phyloP scores from a whole-genome alignment of 2,888 invertebrate species.

The Spatulosminthurus flaviceps region DNA sequence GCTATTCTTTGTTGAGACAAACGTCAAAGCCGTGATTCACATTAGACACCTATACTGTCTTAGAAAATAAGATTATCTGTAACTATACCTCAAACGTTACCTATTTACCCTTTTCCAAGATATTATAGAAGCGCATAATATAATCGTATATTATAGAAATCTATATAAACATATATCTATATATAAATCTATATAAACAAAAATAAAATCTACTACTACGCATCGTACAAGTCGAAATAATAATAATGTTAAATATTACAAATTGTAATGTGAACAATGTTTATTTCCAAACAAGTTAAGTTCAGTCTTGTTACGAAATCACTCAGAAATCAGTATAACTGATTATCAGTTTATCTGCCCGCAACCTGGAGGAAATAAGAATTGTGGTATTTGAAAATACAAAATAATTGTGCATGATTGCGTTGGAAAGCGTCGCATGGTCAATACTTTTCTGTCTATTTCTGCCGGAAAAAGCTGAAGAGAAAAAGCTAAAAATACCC shows the following conservation, averaged over 20 bases:
- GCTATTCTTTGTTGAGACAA: slow-evolving; percentile 30
- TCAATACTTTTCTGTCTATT: too few species aligned
- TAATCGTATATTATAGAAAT: not conserved
- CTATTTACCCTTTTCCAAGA: slow-evolving; percentile 15
- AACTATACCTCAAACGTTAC: slow-evolving; percentile 23
- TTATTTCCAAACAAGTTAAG: not conserved
- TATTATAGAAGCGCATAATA: slow-evolving; percentile 13
- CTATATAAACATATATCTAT: not conserved
- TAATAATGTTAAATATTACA: slow-evolving; percentile 7
- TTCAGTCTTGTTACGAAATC: not conserved
- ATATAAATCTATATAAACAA: slow-evolving; percentile 19
- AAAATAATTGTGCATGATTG: too few species aligned
- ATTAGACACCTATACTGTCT: slow-evolving; percentile 19
- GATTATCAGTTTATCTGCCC: too few species aligned
- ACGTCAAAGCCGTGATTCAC: slow-evolving; percentile 35
- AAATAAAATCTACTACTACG: slow-evolving; percentile 35
- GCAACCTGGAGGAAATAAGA: too few species aligned
- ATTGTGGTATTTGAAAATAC: too few species aligned
- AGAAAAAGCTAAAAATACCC: too few species aligned
- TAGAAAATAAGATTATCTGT: not conserved
- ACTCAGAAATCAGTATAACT: not conserved
- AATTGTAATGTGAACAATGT: not conserved
- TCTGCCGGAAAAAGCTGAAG: too few species aligned
- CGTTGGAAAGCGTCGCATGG: too few species aligned
- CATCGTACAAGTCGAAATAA: slow-evolving; percentile 45